Conservation (phyloP, 2,113 vertebrate species). For the Nothocercus nigrocapillus region DNA sequence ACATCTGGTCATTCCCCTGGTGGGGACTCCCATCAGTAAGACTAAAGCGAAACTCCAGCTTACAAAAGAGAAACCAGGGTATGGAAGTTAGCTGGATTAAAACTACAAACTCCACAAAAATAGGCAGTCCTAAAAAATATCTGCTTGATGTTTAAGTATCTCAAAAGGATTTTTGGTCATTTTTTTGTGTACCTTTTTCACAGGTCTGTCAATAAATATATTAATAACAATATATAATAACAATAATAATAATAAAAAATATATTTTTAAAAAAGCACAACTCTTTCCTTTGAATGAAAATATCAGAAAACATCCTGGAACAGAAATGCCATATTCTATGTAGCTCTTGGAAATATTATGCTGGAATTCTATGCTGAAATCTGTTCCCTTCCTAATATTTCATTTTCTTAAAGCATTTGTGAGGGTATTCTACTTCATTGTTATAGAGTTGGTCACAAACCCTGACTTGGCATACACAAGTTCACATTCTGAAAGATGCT, state of each 20-base stretch:
- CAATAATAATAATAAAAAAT: too few species aligned
- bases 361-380: neutral
- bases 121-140: neutral
- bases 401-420: neutral
- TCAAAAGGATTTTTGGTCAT: neutral
- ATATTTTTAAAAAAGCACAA: neutral
- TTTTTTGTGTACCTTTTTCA: neutral
- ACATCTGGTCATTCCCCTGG: neutral
- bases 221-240: neutral
- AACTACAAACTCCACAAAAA: neutral
- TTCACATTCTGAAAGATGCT: neutral
- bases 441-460: neutral
- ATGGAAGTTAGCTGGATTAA: neutral
- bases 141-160: neutral
- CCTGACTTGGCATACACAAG: neutral
- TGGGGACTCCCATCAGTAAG: accelerated
- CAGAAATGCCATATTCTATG: neutral
- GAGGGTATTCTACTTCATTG: neutral
- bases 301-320: neutral
- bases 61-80: neutral
- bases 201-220: accelerated
- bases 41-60: neutral
- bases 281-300: neutral
- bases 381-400: neutral
- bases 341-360: neutral